Conservation (phyloP, 2,888 invertebrate genomes). For the Drosophila incognita region DNA sequence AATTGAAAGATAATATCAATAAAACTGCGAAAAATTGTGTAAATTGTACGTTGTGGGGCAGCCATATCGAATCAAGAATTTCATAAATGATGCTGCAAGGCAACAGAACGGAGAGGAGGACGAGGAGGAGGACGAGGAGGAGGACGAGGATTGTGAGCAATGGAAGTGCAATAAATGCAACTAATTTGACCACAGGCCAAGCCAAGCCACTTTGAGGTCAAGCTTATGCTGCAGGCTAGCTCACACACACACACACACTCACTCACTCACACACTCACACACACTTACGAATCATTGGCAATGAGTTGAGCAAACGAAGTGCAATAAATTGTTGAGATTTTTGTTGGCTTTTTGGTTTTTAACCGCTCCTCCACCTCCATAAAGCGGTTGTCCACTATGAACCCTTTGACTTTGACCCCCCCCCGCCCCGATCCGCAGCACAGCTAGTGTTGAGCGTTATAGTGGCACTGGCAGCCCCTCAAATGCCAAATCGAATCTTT, state of each 20-base stretch:
- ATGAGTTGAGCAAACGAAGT: slow-evolving; percentile 41
- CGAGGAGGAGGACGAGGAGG: neutral
- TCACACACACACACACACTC: slow-evolving; percentile 1
- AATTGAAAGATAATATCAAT: neutral
- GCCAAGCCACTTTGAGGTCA: slow-evolving; percentile 20
- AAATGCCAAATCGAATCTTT: slow-evolving; percentile 43
- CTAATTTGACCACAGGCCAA: slow-evolving; percentile 45
- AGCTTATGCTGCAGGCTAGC: slow-evolving; percentile 5
- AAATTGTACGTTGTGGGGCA: neutral
- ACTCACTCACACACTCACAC: neutral
- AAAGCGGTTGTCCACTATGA: slow-evolving; percentile 35
- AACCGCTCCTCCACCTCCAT: neutral
- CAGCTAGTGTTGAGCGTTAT: neutral
- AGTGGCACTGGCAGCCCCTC: slow-evolving; percentile 20
- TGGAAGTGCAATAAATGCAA: slow-evolving; percentile 34
- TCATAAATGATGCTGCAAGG: neutral
- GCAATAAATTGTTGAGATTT: slow-evolving; percentile 61
- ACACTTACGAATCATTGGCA: slow-evolving; percentile 9
- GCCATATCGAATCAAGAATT: neutral
- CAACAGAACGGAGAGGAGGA: neutral
- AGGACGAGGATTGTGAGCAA: neutral
- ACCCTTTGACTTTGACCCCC: slow-evolving; percentile 18
- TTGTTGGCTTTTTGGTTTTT: slow-evolving; percentile 20
- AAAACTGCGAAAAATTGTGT: neutral
- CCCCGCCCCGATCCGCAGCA: neutral